Percentiles rank a stretch among this genome's conserved stretches.
Conservation (phyloP, 2,797 vertebrate species). For the Crocodylus rhombifer region DNA sequence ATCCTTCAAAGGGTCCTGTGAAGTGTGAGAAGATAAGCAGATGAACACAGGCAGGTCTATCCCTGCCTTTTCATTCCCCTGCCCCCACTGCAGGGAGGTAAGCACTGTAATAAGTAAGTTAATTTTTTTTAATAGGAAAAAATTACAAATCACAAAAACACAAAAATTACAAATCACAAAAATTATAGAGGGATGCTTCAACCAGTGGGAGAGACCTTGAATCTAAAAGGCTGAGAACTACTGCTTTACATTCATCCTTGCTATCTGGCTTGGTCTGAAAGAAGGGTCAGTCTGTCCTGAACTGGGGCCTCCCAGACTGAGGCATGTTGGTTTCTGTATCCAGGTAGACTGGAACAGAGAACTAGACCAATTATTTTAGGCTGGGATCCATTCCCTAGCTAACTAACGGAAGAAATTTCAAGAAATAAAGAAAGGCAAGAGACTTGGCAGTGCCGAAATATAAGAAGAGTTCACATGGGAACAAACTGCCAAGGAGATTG, state of each 20-base stretch:
- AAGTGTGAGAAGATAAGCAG: background rate
- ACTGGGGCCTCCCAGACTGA: background rate
- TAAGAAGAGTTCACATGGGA: too few relatives aligned
- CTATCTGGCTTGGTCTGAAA: background rate
- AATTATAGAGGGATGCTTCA: too few relatives aligned
- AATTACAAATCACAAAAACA: too few relatives aligned
- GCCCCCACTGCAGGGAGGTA: too few relatives aligned
- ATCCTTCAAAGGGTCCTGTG: background rate
- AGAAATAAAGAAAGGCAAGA: background rate
- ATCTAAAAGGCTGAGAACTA: too few relatives aligned
- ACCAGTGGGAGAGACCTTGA: background rate
- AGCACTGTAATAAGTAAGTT: too few relatives aligned
- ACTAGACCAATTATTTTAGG: background rate
- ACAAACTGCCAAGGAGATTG: too few relatives aligned
- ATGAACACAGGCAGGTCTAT: background rate
- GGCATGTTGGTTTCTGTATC: background rate
- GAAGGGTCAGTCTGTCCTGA: background rate
- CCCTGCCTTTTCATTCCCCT: background rate
- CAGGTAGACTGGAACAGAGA: constrained; percentile 4
- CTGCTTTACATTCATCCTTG: background rate
- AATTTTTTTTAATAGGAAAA: too few relatives aligned
- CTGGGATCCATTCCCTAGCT: background rate
- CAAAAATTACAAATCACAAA: too few relatives aligned
- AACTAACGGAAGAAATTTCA: background rate
- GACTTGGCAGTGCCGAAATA: too few relatives aligned